Percentiles rank a stretch among this genome's conserved stretches.
Conservation (phyloP, 2,888 invertebrate genomes). For the Coelopa pilipes region DNA sequence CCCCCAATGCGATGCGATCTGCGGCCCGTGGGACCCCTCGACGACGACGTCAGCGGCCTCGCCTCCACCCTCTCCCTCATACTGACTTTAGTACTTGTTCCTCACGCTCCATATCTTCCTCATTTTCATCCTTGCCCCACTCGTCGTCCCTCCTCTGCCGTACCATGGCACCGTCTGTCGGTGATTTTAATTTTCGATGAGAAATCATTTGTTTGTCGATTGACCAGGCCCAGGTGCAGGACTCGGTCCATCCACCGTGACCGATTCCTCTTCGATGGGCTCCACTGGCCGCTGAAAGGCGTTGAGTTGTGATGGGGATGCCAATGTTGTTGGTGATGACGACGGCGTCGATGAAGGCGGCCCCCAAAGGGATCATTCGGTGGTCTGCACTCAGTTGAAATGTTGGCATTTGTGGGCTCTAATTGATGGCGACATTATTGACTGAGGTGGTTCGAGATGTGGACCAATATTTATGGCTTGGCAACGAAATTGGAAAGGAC, state of each 20-base stretch:
- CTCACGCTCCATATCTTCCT: neutral
- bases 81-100: neutral
- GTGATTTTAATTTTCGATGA: slow-evolving; percentile 13
- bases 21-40: neutral
- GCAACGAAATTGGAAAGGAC: too few relatives aligned
- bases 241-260: neutral
- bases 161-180: neutral
- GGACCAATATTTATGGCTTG: too few relatives aligned
- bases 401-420: too few relatives aligned
- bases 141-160: neutral
- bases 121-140: neutral
- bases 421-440: too few relatives aligned
- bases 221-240: neutral
- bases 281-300: too few relatives aligned
- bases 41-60: neutral
- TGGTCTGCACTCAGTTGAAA: too few relatives aligned
- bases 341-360: too few relatives aligned
- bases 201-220: slow-evolving; percentile 28
- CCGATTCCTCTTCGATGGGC: neutral
- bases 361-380: too few relatives aligned
- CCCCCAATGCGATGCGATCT: slow-evolving; percentile 8
- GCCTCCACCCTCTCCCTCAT: neutral
- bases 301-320: too few relatives aligned
- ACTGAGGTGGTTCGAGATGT: too few relatives aligned
- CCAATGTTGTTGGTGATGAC: too few relatives aligned